Conservation (phyloP, 1,140 invertebrate genomes). For the Eumaeus atala region DNA sequence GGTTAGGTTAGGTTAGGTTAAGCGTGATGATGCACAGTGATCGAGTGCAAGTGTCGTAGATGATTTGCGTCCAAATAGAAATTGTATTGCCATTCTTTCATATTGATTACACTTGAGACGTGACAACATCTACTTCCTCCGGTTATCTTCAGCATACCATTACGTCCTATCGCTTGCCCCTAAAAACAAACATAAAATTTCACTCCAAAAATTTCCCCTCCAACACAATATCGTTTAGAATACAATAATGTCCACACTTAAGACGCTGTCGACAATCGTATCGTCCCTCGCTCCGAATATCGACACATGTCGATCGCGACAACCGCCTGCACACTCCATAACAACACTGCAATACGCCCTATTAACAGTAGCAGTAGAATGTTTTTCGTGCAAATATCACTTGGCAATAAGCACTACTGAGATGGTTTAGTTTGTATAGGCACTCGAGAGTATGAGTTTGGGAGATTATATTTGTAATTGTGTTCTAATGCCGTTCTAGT, state of each 20-base stretch:
- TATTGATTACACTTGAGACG: no score
- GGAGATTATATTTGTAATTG: slow-evolving; percentile 62
- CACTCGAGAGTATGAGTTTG: slow-evolving; percentile 56
- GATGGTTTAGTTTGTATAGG: slow-evolving; percentile 48
- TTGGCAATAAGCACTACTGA: slow-evolving; percentile 8
- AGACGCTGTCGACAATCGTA: slow-evolving; percentile 30
- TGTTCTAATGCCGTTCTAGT: slow-evolving; percentile 55
- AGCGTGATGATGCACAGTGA: no score
- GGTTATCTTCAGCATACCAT: no score
- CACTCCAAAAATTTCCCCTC: slow-evolving; percentile 16
- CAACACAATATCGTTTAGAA: not conserved
- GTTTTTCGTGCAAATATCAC: slow-evolving; percentile 21
- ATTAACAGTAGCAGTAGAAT: slow-evolving; percentile 22
- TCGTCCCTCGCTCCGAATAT: slow-evolving; percentile 44
- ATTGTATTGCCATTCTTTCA: no score
- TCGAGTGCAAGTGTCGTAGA: no score
- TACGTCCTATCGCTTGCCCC: not conserved
- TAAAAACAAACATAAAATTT: slow-evolving; percentile 24
- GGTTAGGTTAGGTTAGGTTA: no score
- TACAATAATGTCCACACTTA: slow-evolving; percentile 6
- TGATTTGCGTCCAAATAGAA: no score
- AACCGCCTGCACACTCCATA: slow-evolving; percentile 39
- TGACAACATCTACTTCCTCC: no score
- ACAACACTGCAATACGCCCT: slow-evolving; percentile 19
- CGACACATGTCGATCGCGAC: slow-evolving; percentile 61